Evolutionary conservation across 2,113 vertebrate genomes (phyloP).

Genomic region (Brachypodius melanocephalos): DNA sequence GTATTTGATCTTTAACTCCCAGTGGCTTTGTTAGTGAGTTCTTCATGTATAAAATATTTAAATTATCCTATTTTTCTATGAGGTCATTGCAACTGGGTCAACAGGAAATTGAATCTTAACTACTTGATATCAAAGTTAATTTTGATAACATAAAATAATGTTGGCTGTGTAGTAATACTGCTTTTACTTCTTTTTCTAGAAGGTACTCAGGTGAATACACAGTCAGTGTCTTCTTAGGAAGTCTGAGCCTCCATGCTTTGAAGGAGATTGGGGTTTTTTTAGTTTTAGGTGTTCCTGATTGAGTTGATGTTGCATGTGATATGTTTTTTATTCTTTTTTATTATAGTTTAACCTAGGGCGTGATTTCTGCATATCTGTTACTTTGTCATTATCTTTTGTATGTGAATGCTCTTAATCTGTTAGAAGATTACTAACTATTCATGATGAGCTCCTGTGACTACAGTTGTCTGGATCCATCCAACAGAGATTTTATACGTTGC

Average conservation of each 20-base stretch:
- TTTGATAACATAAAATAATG: constrained; percentile 17
- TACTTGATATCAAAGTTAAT: constrained; percentile 8
- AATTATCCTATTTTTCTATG: not conserved
- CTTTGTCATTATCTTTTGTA: not conserved
- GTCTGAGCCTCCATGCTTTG: not conserved
- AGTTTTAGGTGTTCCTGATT: not conserved
- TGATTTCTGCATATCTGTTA: not conserved
- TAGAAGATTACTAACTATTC: not conserved
- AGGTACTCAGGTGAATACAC: not conserved
- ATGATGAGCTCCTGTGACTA: not conserved
- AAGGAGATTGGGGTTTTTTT: not conserved
- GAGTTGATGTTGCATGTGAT: not conserved
- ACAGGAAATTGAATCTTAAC: constrained; percentile 19
- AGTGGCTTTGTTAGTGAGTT: not conserved
- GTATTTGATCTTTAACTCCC: constrained; percentile 4
- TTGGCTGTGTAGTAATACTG: not conserved
- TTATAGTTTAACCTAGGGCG: not conserved
- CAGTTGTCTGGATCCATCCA: not conserved
- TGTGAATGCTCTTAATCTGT: not conserved
- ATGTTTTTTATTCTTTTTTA: not conserved
- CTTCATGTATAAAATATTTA: constrained; percentile 25
- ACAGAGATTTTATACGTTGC: not conserved
- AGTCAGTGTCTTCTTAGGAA: not conserved
- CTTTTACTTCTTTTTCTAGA: not conserved
- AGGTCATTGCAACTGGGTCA: constrained; percentile 30